A percentile compares a stretch with the other conserved stretches of the same genome.
phyloP scores from a whole-genome alignment of 2,797 vertebrate genomes.

The Leptatherina wallacei region DNA sequence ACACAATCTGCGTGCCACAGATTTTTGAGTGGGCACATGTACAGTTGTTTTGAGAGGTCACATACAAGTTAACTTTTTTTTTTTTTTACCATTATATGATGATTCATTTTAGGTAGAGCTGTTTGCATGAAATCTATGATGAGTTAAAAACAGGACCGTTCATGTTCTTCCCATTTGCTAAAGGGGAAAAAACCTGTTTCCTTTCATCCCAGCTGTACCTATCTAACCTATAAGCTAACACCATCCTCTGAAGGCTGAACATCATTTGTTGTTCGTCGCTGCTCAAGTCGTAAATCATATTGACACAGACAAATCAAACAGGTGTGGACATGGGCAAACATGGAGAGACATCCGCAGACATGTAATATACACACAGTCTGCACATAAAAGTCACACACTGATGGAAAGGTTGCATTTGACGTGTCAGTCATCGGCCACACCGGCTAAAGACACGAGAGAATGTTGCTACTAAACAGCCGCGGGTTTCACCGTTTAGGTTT shows the following conservation, averaged over 20 bases:
- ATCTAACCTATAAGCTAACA: conserved; percentile 6
- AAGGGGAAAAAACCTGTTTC: neutral
- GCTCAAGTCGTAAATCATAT: neutral
- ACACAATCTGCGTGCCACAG: neutral
- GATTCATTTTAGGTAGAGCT: neutral
- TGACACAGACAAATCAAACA: conserved; percentile 17
- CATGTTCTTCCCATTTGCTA: neutral
- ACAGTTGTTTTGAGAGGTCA: neutral
- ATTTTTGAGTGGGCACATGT: neutral
- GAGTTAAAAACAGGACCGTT: neutral
- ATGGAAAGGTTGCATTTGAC: conserved; percentile 16
- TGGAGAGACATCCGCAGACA: neutral
- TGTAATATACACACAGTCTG: neutral
- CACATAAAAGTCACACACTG: neutral
- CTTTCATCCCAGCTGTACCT: neutral
- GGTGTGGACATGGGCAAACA: conserved; percentile 5
- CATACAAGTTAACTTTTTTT: neutral
- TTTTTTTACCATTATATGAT: neutral
- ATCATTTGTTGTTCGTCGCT: neutral
- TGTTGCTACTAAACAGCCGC: conserved; percentile 4
- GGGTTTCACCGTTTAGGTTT: conserved; percentile 2
- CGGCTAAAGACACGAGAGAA: neutral
- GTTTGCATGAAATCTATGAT: conserved; percentile 17
- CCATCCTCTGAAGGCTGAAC: neutral
- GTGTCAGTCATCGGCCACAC: neutral